Percentiles rank a stretch among this genome's conserved stretches.
These are phyloP conservation scores for Mandrillus leucophaeus DNA, from an alignment of 2,113 vertebrate species.

Conservation along the genomic window DNA sequence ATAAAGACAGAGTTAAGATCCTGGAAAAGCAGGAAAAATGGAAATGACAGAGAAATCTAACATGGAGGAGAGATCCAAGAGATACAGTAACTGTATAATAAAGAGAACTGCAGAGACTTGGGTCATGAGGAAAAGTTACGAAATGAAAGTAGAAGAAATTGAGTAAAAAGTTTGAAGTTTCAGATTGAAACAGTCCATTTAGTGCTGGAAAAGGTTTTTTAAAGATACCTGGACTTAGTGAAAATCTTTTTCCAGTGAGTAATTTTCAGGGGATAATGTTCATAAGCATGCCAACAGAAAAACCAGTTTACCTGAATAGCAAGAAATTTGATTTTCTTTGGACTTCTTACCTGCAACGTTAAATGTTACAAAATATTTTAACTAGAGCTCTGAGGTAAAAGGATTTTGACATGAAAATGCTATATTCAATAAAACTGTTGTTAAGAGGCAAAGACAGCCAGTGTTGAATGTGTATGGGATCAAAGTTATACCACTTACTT, in stretches of 20 bases:
- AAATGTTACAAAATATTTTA: not conserved
- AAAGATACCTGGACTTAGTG: not conserved
- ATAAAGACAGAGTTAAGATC: not conserved
- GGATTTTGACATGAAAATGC: not conserved
- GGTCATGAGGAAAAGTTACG: not conserved
- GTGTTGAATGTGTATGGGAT: not conserved
- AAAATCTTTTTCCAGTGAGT: not conserved
- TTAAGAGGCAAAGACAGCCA: not conserved
- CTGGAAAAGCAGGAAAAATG: not conserved
- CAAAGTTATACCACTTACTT: not conserved
- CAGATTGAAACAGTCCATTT: not conserved
- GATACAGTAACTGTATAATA: not conserved
- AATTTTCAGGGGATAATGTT: not conserved
- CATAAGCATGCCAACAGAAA: not conserved
- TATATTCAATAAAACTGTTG: not conserved
- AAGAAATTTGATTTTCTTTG: not conserved
- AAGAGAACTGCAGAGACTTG: not conserved
- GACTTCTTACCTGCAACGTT: not conserved
- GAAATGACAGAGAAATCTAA: not conserved
- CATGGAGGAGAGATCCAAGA: not conserved
- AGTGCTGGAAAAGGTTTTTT: not conserved
- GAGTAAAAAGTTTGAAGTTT: not conserved
- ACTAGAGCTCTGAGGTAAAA: not conserved
- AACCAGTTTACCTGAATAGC: not conserved
- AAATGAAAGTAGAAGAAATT: not conserved